Percentiles rank a stretch among this genome's conserved stretches.
These are phyloP conservation scores for Hippocampus kuda DNA, from an alignment of 2,797 vertebrate genomes.

Conservation along the genomic window DNA sequence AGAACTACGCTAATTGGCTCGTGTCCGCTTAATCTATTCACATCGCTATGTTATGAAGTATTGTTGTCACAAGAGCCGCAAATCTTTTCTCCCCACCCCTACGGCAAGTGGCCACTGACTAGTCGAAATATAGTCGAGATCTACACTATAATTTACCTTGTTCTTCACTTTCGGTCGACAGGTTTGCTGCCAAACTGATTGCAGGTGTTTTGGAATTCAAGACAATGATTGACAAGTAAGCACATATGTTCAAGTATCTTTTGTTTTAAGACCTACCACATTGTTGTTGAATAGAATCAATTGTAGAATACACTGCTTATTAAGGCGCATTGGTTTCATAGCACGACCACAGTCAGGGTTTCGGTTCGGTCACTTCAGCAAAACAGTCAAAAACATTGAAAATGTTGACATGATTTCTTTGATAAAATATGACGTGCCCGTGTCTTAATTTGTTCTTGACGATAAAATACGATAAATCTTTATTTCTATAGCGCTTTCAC, in stretches of 20 bases:
- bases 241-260: constrained; percentile 4
- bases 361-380: neutral
- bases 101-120: neutral
- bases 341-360: neutral
- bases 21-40: too few species aligned
- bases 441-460: neutral
- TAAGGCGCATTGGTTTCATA: neutral
- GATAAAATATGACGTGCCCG: neutral
- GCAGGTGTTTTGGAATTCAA: constrained; percentile 93
- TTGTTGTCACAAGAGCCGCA: too few species aligned
- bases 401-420: neutral
- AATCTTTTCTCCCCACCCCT: too few species aligned
- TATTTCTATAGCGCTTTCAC: too few species aligned
- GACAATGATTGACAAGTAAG: constrained; percentile 95
- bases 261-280: neutral
- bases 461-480: too few species aligned
- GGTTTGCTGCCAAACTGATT: constrained; percentile 89
- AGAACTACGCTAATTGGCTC: too few species aligned
- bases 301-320: neutral
- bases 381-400: neutral
- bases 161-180: constrained; percentile 36
- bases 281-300: neutral
- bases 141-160: too few species aligned
- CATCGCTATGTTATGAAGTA: too few species aligned
- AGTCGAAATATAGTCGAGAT: too few species aligned